phyloP scores from a whole-genome alignment of 30 jellyfish, hydroid and myxozoan species.

The Chironex yamaguchii region DNA sequence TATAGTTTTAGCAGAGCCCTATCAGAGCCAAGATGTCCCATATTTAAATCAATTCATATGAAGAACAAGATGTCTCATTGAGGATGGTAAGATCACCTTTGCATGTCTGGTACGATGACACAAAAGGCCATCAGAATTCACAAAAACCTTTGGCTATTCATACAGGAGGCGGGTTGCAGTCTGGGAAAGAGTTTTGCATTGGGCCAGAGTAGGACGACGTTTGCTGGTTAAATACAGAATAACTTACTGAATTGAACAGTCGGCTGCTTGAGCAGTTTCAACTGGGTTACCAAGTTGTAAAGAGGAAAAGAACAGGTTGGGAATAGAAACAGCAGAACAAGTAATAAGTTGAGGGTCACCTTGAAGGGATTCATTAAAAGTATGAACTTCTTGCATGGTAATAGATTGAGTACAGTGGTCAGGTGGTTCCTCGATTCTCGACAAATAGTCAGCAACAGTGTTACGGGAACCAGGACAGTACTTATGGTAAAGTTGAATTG shows the following conservation, averaged over 20 bases:
- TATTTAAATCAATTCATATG: too few relatives aligned
- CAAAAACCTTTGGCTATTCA: neutral
- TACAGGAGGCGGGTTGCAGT: neutral
- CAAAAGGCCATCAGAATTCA: neutral
- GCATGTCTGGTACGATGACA: neutral
- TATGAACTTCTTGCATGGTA: too few relatives aligned
- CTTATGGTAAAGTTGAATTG: constrained; percentile 21
- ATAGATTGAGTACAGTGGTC: too few relatives aligned
- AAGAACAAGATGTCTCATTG: neutral
- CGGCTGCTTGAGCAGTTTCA: neutral
- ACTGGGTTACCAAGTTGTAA: too few relatives aligned
- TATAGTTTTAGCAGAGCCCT: too few relatives aligned
- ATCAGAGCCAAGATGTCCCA: too few relatives aligned
- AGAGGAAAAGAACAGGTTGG: too few relatives aligned
- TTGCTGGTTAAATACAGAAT: neutral
- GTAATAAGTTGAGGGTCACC: too few relatives aligned
- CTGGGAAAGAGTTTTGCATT: constrained; percentile 1
- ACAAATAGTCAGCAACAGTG: too few relatives aligned
- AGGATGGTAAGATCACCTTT: neutral
- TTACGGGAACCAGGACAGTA: constrained; percentile 41
- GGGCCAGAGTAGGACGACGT: neutral
- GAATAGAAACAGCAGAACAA: too few relatives aligned
- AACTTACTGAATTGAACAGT: neutral
- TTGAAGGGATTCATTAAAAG: too few relatives aligned
- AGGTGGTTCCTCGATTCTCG: too few relatives aligned